A percentile compares a stretch with the other conserved stretches of the same genome.
phyloP scores from a whole-genome alignment of 2,113 vertebrate species.

The Coreoperca whiteheadi region DNA sequence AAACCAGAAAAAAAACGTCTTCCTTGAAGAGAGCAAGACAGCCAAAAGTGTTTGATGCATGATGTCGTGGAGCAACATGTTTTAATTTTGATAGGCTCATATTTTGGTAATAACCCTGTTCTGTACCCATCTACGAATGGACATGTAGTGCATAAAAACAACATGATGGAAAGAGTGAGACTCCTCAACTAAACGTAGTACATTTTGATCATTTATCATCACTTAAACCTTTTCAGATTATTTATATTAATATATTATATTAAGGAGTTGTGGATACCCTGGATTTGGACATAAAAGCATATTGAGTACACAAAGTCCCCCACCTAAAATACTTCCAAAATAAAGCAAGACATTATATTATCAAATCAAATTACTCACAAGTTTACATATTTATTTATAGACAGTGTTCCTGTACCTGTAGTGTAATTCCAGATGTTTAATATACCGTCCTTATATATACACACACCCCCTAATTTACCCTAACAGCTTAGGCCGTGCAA shows the following conservation, averaged over 20 bases:
- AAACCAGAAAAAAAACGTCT: too few relatives aligned
- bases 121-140: background rate
- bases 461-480: too few relatives aligned
- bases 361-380: background rate
- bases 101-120: background rate
- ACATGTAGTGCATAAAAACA: background rate
- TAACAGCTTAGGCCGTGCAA: background rate
- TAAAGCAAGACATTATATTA: background rate
- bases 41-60: too few relatives aligned
- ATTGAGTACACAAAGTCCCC: background rate
- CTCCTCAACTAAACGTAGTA: too few relatives aligned
- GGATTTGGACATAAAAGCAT: background rate
- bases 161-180: background rate
- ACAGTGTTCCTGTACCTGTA: background rate
- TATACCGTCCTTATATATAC: background rate
- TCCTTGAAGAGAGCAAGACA: too few relatives aligned
- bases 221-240: background rate
- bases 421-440: slow-evolving; percentile 8
- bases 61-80: too few relatives aligned
- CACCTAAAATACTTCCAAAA: background rate
- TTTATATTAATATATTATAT: too few relatives aligned
- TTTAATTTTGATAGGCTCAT: background rate
- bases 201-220: background rate
- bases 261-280: background rate
- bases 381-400: background rate